Percentiles rank a stretch among this genome's conserved stretches.
Evolutionary conservation across 1,140 invertebrate species (phyloP).

Genomic region (Zaprionus camerounensis): DNA sequence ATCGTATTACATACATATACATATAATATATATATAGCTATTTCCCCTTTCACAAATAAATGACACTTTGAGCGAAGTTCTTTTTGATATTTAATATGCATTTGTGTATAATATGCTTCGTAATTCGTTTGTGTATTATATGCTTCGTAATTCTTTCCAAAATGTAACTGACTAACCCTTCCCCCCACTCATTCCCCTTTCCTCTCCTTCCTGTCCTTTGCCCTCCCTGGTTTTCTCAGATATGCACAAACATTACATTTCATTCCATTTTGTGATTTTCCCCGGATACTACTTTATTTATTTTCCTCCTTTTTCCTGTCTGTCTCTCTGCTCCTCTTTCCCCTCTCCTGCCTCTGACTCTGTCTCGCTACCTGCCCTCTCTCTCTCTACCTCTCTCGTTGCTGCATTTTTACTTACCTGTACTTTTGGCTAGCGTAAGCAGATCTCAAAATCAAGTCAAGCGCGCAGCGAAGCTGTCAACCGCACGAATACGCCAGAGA

Average conservation of each 20-base stretch:
- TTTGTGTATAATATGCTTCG: not conserved
- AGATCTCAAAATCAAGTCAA: constrained; percentile 48
- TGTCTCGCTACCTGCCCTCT: not conserved
- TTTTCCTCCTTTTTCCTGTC: not conserved
- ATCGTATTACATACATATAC: too few species aligned
- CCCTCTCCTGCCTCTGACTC: not conserved
- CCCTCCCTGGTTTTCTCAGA: not conserved
- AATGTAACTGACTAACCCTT: not conserved
- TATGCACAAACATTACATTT: constrained; percentile 61
- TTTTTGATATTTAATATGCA: not conserved
- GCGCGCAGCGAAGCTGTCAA: constrained; percentile 63
- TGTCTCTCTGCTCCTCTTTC: not conserved
- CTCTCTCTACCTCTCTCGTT: not conserved
- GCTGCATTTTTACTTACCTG: constrained; percentile 2
- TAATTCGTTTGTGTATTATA: not conserved
- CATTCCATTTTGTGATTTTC: constrained; percentile 46
- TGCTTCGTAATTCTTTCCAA: not conserved
- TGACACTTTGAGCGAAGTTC: not conserved
- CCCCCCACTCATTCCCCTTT: not conserved
- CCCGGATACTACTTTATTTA: constrained; percentile 42
- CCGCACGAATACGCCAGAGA: constrained; percentile 55
- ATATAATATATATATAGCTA: not conserved
- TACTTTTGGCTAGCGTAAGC: constrained; percentile 45
- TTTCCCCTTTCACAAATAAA: not conserved
- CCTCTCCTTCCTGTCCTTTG: not conserved